Evolutionary conservation across 2,888 invertebrate genomes (phyloP).

Genomic region (Ashinkailepas kermadecensis): DNA sequence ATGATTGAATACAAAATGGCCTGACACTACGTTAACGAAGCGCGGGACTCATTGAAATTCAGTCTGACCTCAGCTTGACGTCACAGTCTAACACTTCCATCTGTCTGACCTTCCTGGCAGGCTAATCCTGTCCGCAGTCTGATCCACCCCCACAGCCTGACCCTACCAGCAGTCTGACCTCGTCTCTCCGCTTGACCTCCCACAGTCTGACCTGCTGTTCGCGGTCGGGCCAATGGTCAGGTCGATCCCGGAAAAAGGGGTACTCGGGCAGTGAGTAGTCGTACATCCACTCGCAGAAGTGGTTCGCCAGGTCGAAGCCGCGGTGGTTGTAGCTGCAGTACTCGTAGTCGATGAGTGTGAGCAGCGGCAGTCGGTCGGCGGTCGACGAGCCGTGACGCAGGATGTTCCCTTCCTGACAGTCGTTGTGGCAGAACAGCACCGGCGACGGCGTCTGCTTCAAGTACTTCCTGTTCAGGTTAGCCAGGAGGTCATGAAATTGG

Average conservation of each 20-base stretch:
- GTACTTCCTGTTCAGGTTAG: conserved; percentile 42
- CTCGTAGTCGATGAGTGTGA: conserved; percentile 84
- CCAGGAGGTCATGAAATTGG: too few species aligned
- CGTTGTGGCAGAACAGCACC: conserved; percentile 90
- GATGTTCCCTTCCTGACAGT: conserved; percentile 81
- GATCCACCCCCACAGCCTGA: too few species aligned
- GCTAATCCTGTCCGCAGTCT: too few species aligned
- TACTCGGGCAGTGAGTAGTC: conserved; percentile 71
- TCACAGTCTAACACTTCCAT: too few species aligned
- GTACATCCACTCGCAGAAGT: conserved; percentile 85
- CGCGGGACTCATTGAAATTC: too few species aligned
- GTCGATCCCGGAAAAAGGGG: conserved; percentile 66
- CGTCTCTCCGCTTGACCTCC: too few species aligned
- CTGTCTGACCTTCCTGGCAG: too few species aligned
- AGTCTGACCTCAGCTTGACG: too few species aligned
- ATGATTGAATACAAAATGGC: too few species aligned
- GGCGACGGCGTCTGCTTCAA: conserved; percentile 54
- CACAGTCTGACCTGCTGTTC: conserved; percentile 65
- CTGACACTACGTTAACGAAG: too few species aligned
- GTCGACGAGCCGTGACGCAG: conserved; percentile 41
- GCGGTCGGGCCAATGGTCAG: conserved; percentile 61
- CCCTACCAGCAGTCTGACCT: too few species aligned
- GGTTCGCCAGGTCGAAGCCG: conserved; percentile 89
- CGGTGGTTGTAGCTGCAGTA: conserved; percentile 92
- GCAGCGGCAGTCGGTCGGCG: conserved; percentile 43